Conservation (phyloP, 2,888 invertebrate genomes). For the Pegoplata infirma region DNA sequence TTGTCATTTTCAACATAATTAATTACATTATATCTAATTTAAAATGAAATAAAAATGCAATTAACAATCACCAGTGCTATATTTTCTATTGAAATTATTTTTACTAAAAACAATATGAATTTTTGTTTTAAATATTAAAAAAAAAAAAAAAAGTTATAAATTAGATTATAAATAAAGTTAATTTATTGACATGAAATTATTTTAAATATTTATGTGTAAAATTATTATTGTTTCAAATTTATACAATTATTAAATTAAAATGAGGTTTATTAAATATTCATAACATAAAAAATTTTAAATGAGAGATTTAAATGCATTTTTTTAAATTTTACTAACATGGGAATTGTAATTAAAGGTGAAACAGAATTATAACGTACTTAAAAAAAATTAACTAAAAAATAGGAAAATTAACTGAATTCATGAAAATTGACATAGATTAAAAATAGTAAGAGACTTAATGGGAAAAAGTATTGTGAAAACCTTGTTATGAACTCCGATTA, state of each 20-base stretch:
- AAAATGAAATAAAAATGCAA: constrained; percentile 60
- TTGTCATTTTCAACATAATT: constrained; percentile 61
- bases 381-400: too few relatives aligned
- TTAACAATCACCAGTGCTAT: constrained; percentile 28
- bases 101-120: constrained; percentile 14
- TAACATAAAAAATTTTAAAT: too few relatives aligned
- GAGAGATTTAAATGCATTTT: too few relatives aligned
- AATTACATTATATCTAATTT: constrained; percentile 61
- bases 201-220: constrained; percentile 4
- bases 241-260: not conserved
- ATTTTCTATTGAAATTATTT: constrained; percentile 9
- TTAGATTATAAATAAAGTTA: constrained; percentile 46
- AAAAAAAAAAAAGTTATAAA: constrained; percentile 30
- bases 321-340: too few relatives aligned
- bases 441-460: too few relatives aligned
- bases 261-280: too few relatives aligned
- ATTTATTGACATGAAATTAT: constrained; percentile 46
- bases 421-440: too few relatives aligned
- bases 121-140: constrained; percentile 29
- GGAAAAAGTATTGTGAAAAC: too few relatives aligned
- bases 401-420: too few relatives aligned
- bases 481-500: too few relatives aligned
- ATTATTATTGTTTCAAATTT: not conserved
- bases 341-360: too few relatives aligned
- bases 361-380: too few relatives aligned